Base-by-base conservation (phyloP, 2,113 vertebrate species). In the Hylia prasina region DNA sequence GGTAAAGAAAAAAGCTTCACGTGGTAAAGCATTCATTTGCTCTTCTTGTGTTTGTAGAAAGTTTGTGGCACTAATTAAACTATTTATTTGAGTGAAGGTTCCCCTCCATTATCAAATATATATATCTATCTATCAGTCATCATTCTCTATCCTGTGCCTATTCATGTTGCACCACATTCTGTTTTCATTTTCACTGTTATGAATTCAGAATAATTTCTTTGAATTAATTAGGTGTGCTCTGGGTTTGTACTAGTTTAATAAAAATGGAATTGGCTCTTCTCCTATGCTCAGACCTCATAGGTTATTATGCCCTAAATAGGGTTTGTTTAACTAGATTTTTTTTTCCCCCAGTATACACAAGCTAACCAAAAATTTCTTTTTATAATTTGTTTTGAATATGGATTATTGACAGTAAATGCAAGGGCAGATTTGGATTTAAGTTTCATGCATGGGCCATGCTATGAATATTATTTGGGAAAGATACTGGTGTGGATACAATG, bases 1-100 rank as follows among this genome's bases (percentile, higher is more conserved):
- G 99, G 99, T 99, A 98, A 98, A 97, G 93, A 85, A 64, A 82
- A 91, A 94, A 93, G 13, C 19, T 77, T 14, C 28, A 12, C 40
- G 22, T 76, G 10, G 53, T 76, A 70, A 94, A 92, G 47, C 22
- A 51, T 82, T 88, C 1, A 63, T 94, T 94, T 96, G 22, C 39
- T 91, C 35, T 65, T 90, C 69, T 87, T 81, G 81, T 78, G 61
- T 86, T 83, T 92, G 17, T 89, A 85, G 80, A 85, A 92, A 51
- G 33, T 88, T 94, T 75, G 48, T 92, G 64, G 20, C 69, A 68
- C 12, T 93, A 81, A 75, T 91, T 80, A 61, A 73, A 90, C 28
- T 57, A 42, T 80, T 92, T 91, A 10, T 85, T 84, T 66, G 39
- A 56, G 12, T 76, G 27, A 54, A 82, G 13, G 44, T 68, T 82